Conservation (phyloP, 2,113 vertebrate species). For the Ahaetulla prasina region DNA sequence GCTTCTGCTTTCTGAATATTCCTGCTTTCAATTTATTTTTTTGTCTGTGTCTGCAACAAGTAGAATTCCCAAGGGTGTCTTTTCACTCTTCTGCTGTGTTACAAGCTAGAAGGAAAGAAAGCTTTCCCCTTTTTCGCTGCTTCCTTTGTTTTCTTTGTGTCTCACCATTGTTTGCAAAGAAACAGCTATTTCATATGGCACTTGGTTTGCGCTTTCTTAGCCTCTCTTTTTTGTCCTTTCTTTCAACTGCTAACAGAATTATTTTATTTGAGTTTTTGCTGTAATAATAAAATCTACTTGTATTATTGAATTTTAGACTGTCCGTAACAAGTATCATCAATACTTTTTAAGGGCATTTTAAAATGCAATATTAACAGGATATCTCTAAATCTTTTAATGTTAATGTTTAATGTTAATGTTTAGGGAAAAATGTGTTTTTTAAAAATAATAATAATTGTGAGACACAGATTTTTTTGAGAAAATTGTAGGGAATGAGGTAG, state of each 20-base stretch:
- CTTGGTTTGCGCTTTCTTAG: not conserved
- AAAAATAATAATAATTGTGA: not conserved
- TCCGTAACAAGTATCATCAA: not conserved
- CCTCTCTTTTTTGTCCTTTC: not conserved
- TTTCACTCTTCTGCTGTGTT: not conserved
- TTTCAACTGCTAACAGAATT: not conserved
- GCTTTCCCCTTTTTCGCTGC: not conserved
- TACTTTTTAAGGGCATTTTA: not conserved
- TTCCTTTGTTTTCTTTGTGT: not conserved
- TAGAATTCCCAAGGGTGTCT: not conserved
- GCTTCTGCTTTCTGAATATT: not conserved
- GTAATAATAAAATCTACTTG: not conserved
- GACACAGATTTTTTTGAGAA: not conserved
- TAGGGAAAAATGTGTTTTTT: not conserved
- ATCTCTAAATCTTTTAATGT: not conserved
- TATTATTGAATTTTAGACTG: not conserved
- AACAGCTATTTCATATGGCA: not conserved
- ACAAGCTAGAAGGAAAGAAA: not conserved
- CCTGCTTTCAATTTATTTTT: not conserved
- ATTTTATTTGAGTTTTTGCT: not conserved
- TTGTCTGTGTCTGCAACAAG: not conserved
- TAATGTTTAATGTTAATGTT: not conserved
- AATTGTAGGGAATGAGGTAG: not conserved
- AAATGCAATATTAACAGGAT: not conserved
- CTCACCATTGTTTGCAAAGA: not conserved